Base-by-base conservation (phyloP, 2,113 vertebrate genomes). In the Microcebus murinus region DNA sequence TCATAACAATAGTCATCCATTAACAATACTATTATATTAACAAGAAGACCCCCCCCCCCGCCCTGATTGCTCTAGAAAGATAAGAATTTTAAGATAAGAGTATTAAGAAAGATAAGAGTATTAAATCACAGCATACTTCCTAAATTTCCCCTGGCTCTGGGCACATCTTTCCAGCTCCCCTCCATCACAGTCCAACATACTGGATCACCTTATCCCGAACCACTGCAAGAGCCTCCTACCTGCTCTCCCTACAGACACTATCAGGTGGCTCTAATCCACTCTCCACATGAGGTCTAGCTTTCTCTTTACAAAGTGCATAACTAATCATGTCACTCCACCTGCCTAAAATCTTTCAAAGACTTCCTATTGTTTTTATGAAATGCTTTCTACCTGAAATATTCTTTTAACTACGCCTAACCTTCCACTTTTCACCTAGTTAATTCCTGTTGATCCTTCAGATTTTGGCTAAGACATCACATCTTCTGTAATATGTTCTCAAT, bases 141-240 rank as follows among this genome's bases (percentile, higher is more conserved):
- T 59, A 65, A 71, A 42, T 27, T 65, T 86, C 63, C 87, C 55
- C 87, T 36, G 48, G 34, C n/a, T 83, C 61, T 76, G 8, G 14
- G 79, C n/a, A 55, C 0, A 3, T 63, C 13, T 57, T 20, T 67
- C 29, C 21, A 36, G 67, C 8, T 18, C 17, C 71, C 20, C 21
- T 45, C 34, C 63, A 87, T 20, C 5, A 45, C 4, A 87, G 39
- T 73, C 63, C 79, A 55, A 79, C 39, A 25, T n/a, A 42, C 11
- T 10, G 29, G 5, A 6, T 21, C 21, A 17, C 3, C 9, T 68
- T 70, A 3, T 15, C 50, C 52, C 0, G 0, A 21, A 55, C 8
- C 63, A 34, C 3, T 21, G 5, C 10, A 10, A 50, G 10, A 39
- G 48, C 85, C 39, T 83, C 59, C 12, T 27, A 39, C 31, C 45